Conservation (phyloP, 2,888 invertebrate species). For the Dynastes tityus region DNA sequence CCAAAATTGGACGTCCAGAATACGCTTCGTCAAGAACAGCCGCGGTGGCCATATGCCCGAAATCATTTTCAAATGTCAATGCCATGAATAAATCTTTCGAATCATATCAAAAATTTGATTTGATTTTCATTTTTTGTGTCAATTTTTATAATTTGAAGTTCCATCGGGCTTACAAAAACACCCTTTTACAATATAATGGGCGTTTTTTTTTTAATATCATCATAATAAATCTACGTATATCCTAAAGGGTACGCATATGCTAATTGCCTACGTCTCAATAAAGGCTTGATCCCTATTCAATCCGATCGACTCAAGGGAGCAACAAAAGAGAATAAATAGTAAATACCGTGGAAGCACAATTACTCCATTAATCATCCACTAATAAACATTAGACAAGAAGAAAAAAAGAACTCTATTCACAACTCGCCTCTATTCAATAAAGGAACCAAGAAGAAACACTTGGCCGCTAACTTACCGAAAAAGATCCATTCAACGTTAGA, state of each 20-base stretch:
- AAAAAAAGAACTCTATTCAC: slow-evolving; percentile 38
- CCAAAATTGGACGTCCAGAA: too few species aligned
- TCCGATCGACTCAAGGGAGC: not conserved
- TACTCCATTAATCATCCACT: slow-evolving; percentile 48
- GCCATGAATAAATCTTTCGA: too few species aligned
- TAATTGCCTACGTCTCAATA: slow-evolving; percentile 22
- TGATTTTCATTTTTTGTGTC: too few species aligned
- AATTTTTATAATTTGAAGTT: too few species aligned
- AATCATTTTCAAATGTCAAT: too few species aligned
- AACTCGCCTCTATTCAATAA: slow-evolving; percentile 28
- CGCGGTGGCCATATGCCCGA: too few species aligned
- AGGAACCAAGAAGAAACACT: slow-evolving; percentile 46
- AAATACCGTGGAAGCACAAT: slow-evolving; percentile 37
- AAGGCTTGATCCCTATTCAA: slow-evolving; percentile 7
- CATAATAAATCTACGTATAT: not conserved
- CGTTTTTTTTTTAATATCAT: too few species aligned
- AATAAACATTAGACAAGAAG: slow-evolving; percentile 44
- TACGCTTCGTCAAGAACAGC: too few species aligned
- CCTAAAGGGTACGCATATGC: not conserved
- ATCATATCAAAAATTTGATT: too few species aligned
- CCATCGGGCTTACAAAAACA: too few species aligned
- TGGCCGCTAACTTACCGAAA: slow-evolving; percentile 49
- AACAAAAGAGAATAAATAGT: not conserved
- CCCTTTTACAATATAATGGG: too few species aligned
- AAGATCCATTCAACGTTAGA: slow-evolving; percentile 48